Evolutionary conservation across 1,140 invertebrate species (phyloP).

Genomic region (Orius insidiosus): DNA sequence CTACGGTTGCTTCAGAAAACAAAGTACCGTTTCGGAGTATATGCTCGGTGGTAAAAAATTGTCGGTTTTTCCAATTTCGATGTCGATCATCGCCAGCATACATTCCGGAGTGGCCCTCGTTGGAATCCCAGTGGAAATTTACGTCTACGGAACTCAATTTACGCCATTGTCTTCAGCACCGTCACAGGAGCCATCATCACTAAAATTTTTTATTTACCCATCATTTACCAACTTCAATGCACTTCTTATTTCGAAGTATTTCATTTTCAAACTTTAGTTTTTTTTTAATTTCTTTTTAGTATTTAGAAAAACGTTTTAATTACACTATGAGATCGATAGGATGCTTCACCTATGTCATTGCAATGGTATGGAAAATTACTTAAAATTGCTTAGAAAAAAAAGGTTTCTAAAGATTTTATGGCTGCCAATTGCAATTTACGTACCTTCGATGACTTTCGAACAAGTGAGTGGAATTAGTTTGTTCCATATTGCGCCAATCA

Average conservation of each 20-base stretch:
- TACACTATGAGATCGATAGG: conserved; percentile 40
- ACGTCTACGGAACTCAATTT: conserved; percentile 62
- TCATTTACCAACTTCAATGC: conserved; percentile 55
- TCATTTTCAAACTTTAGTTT: too few relatives aligned
- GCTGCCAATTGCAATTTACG: conserved; percentile 26
- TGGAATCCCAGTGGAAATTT: conserved; percentile 73
- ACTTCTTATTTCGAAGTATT: conserved; percentile 48
- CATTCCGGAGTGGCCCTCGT: conserved; percentile 75
- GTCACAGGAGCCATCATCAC: conserved; percentile 39
- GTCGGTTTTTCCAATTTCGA: conserved; percentile 58
- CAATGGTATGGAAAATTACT: conserved; percentile 28
- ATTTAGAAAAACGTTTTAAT: conserved; percentile 51
- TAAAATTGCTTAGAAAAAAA: not conserved
- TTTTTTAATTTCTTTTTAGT: too few relatives aligned
- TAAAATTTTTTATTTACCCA: conserved; percentile 41
- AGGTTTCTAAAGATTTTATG: conserved; percentile 20
- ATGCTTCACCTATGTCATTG: conserved; percentile 43
- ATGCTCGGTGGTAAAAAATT: conserved; percentile 51
- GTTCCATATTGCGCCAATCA: conserved; percentile 19
- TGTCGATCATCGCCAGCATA: conserved; percentile 63
- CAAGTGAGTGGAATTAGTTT: conserved; percentile 22
- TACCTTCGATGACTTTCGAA: conserved; percentile 25
- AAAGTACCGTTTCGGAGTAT: conserved; percentile 42
- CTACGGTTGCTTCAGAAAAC: conserved; percentile 39
- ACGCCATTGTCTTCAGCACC: conserved; percentile 44